These are phyloP conservation scores for Neopelma chrysocephalum DNA, from an alignment of 2,797 vertebrate species.

Conservation along the genomic window DNA sequence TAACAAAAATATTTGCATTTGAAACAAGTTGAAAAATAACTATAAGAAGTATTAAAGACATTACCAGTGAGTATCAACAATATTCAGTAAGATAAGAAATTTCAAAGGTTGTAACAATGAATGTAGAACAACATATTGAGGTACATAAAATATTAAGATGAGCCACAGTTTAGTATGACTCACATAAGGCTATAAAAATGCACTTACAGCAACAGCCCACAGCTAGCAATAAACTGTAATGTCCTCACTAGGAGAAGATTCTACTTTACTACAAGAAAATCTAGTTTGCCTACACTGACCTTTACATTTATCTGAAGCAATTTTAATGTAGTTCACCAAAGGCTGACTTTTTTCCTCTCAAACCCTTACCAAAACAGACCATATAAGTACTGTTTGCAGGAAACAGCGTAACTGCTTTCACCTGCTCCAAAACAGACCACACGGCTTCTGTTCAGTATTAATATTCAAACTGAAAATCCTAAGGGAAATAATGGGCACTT, in stretches of 20 bases:
- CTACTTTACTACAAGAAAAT: conserved; percentile 25
- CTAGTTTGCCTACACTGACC: conserved; percentile 32
- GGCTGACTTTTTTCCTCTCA: neutral
- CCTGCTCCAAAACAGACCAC: neutral
- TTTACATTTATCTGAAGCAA: conserved; percentile 26
- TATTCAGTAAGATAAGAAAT: neutral
- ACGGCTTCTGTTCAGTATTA: neutral
- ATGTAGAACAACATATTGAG: conserved; percentile 34
- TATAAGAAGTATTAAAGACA: neutral
- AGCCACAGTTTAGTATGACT: conserved; percentile 21
- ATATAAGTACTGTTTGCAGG: neutral
- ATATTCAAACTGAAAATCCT: neutral
- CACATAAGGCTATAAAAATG: conserved; percentile 16
- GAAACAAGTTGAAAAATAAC: conserved; percentile 3
- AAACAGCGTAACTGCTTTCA: neutral
- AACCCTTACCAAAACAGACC: neutral
- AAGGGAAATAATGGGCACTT: neutral
- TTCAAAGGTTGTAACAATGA: conserved; percentile 8
- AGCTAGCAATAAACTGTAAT: conserved; percentile 59
- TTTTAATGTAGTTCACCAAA: conserved; percentile 20
- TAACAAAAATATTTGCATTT: conserved; percentile 24
- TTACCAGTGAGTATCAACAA: neutral
- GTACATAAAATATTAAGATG: conserved; percentile 51
- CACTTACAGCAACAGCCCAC: conserved; percentile 44
- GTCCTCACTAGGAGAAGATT: conserved; percentile 14